Evolutionary conservation across 2,113 vertebrate species (phyloP).

Genomic region (Neodontobutis hainanensis): DNA sequence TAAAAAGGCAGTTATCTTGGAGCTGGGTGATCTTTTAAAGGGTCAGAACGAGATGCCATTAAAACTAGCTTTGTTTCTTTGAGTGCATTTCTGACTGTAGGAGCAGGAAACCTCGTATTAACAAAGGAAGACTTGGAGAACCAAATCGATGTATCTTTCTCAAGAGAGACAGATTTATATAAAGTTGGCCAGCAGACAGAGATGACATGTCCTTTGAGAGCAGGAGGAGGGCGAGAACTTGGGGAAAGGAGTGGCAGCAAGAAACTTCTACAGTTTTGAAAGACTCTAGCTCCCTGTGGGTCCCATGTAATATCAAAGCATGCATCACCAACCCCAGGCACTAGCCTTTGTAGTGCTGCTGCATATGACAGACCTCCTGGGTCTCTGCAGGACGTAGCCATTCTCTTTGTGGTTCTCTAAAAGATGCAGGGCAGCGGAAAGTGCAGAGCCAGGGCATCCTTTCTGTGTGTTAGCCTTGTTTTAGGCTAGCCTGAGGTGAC

Average conservation of each 20-base stretch:
- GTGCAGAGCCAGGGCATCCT: conserved; percentile 57
- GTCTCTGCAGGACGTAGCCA: conserved; percentile 75
- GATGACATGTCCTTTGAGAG: conserved; percentile 15
- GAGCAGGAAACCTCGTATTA: conserved; percentile 39
- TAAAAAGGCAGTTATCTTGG: conserved; percentile 85
- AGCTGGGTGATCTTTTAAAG: conserved; percentile 80
- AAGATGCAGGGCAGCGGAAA: conserved; percentile 48
- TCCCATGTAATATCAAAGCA: conserved; percentile 82
- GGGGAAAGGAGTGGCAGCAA: conserved; percentile 59
- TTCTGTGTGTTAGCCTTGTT: conserved; percentile 34
- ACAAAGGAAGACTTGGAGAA: conserved; percentile 18
- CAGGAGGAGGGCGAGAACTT: conserved; percentile 64
- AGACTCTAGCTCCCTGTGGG: conserved; percentile 72
- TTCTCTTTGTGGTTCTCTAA: conserved; percentile 64
- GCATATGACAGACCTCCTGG: conserved; percentile 80
- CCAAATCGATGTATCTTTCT: conserved; percentile 4
- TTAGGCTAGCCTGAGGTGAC: conserved; percentile 58
- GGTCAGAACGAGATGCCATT: conserved; percentile 75
- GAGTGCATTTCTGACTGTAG: conserved; percentile 51
- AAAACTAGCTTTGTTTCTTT: conserved; percentile 58
- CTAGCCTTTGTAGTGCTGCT: conserved; percentile 70
- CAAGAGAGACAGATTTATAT: not conserved
- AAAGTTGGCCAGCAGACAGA: not conserved
- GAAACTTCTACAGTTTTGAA: conserved; percentile 65
- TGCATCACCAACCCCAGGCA: conserved; percentile 75